A percentile compares a stretch with the other conserved stretches of the same genome.
Evolutionary conservation across 1,140 invertebrate genomes (phyloP).

Genomic region (Lepidotrigona ventralis): DNA sequence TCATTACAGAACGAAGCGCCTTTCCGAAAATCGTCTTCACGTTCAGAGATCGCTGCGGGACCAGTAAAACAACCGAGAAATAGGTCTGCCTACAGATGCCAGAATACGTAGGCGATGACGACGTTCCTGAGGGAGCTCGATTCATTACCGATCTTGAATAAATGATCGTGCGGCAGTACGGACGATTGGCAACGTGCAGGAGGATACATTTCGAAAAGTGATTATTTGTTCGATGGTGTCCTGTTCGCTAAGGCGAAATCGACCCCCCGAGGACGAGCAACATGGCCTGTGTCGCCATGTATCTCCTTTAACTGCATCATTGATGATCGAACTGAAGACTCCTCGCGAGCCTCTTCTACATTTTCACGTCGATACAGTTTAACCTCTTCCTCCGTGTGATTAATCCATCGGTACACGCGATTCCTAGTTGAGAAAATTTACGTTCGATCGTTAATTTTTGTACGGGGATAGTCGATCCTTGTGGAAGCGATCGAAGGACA

Average conservation of each 20-base stretch:
- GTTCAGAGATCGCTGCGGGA: background rate
- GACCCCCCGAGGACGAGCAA: conserved; percentile 72
- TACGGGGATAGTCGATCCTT: no score
- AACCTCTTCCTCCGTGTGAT: conserved; percentile 10
- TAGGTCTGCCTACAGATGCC: conserved; percentile 33
- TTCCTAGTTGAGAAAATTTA: background rate
- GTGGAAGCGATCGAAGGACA: background rate
- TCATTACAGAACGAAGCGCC: no score
- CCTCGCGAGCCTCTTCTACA: conserved; percentile 53
- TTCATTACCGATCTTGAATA: conserved; percentile 78
- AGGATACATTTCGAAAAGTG: conserved; percentile 68
- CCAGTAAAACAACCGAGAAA: conserved; percentile 46
- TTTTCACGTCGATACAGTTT: conserved; percentile 45
- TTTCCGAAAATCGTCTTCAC: background rate
- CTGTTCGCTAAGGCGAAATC: conserved; percentile 72
- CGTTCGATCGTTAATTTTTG: no score
- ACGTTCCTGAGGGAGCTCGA: conserved; percentile 71
- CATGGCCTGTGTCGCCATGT: conserved; percentile 63
- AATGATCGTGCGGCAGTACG: conserved; percentile 70
- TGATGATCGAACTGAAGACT: conserved; percentile 65
- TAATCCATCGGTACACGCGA: conserved; percentile 30
- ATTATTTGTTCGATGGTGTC: conserved; percentile 75
- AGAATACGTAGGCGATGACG: conserved; percentile 67
- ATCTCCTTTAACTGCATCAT: conserved; percentile 77
- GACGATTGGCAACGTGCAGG: conserved; percentile 42